Evolutionary conservation across 2,888 invertebrate genomes (phyloP).

Genomic region (Caenorhabditis japonica): DNA sequence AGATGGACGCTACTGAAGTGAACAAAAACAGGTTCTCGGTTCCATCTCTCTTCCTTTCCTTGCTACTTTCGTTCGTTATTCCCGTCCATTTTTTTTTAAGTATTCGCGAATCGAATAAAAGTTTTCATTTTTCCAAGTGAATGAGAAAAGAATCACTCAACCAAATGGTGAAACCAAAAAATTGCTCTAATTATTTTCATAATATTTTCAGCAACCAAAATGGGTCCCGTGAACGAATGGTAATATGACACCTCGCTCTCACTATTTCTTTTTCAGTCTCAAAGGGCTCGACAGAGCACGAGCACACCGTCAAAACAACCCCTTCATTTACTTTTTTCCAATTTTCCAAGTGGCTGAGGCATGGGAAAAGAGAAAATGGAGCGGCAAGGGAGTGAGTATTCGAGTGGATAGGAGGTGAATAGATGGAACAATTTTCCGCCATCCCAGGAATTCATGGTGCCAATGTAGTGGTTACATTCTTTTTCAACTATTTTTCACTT

Average conservation of each 20-base stretch:
- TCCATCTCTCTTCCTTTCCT: slow-evolving; percentile 1
- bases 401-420: too few species aligned
- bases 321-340: not conserved
- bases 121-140: too few species aligned
- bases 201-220: not conserved
- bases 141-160: too few species aligned
- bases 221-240: not conserved
- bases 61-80: slow-evolving; percentile 3
- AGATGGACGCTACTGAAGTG: too few species aligned
- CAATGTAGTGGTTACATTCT: too few species aligned
- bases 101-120: too few species aligned
- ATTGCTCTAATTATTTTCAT: not conserved
- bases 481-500: too few species aligned
- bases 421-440: too few species aligned
- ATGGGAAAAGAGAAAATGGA: not conserved
- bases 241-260: slow-evolving; percentile 13
- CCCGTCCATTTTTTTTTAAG: too few species aligned
- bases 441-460: too few species aligned
- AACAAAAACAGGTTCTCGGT: slow-evolving; percentile 35
- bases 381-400: not conserved
- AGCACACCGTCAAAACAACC: slow-evolving; percentile 9
- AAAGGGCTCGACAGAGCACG: slow-evolving; percentile 1
- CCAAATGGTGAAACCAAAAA: too few species aligned
- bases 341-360: not conserved
- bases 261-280: slow-evolving; percentile 6